Evolutionary conservation across 2,888 invertebrate genomes (phyloP).

Genomic region (Cephus pulcher): DNA sequence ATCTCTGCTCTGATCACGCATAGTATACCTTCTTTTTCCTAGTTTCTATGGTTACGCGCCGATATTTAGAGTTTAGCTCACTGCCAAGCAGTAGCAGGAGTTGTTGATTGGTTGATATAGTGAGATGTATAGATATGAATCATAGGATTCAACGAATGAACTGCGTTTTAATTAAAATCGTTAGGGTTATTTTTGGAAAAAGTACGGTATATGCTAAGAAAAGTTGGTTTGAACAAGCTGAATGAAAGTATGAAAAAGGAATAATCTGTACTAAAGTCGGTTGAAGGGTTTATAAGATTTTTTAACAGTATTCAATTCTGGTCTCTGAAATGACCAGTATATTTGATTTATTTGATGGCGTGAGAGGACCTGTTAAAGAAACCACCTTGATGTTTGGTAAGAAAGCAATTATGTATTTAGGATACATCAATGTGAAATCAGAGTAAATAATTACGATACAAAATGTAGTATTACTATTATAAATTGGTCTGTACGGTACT

Average conservation of each 20-base stretch:
- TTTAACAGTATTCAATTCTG: neutral
- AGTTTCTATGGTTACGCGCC: too few relatives aligned
- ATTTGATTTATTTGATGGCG: conserved; percentile 33
- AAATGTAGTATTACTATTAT: neutral
- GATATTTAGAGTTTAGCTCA: too few relatives aligned
- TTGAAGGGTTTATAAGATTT: neutral
- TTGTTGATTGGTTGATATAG: neutral
- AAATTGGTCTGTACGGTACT: neutral
- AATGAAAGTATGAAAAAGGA: neutral
- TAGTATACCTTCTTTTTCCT: too few relatives aligned
- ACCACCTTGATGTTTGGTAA: neutral
- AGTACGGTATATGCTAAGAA: neutral
- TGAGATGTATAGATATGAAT: neutral
- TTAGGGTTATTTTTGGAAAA: neutral
- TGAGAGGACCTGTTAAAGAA: conserved; percentile 23
- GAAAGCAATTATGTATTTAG: neutral
- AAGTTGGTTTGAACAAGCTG: neutral
- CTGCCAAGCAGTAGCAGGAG: neutral
- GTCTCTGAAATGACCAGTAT: conserved; percentile 34
- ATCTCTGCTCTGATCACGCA: too few relatives aligned
- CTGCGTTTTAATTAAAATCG: neutral
- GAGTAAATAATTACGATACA: neutral
- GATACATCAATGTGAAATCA: neutral
- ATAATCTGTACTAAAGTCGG: neutral
- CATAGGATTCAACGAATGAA: neutral